Evolutionary conservation across 2,113 vertebrate species (phyloP).

Genomic region (Pelusios castaneus): DNA sequence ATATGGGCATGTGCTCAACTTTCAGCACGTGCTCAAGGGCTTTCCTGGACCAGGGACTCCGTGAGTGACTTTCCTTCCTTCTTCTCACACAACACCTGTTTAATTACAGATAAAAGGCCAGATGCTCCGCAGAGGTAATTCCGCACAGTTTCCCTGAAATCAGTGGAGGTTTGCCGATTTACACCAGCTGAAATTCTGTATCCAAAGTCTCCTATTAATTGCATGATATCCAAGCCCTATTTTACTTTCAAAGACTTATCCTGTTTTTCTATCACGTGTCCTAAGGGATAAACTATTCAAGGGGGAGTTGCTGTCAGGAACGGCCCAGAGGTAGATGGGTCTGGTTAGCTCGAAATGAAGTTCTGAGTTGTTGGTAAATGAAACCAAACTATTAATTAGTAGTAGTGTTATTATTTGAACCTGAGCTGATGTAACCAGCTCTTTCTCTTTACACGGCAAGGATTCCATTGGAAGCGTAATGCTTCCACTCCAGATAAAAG

Average conservation of each 20-base stretch:
- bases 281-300: constrained; percentile 46
- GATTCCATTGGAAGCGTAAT: constrained; percentile 66
- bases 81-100: constrained; percentile 48
- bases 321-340: constrained; percentile 55
- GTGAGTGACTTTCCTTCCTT: constrained; percentile 25
- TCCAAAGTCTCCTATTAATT: background rate
- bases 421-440: constrained; percentile 66
- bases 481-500: constrained; percentile 77
- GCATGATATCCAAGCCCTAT: background rate
- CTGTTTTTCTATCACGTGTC: constrained; percentile 32
- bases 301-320: constrained; percentile 57
- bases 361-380: constrained; percentile 79
- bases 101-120: constrained; percentile 60
- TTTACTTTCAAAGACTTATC: background rate
- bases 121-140: constrained; percentile 45
- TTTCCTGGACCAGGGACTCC: background rate
- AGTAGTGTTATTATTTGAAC: constrained; percentile 62
- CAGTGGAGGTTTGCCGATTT: constrained; percentile 39
- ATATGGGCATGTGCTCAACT: constrained; percentile 54
- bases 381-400: constrained; percentile 74
- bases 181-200: constrained; percentile 31
- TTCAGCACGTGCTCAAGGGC: constrained; percentile 63
- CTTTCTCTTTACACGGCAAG: constrained; percentile 67
- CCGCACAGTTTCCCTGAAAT: constrained; percentile 31
- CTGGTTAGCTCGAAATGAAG: constrained; percentile 79